phyloP scores from a whole-genome alignment of 2,797 vertebrate species.

The Sebastes matsubarae region DNA sequence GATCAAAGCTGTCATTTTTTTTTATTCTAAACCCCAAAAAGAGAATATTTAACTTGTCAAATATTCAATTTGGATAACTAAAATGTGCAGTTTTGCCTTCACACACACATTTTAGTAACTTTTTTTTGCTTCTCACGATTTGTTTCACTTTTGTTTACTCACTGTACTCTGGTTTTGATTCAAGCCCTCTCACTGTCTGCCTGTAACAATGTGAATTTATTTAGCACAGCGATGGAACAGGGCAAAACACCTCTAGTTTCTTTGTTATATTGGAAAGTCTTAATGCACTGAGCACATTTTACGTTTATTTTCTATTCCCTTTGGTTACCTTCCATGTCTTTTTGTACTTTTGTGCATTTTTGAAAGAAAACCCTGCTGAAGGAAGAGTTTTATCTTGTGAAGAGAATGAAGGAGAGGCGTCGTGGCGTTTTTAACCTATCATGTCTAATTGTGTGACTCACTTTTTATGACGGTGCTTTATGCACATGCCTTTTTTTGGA shows the following conservation, averaged over 20 bases:
- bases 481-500: conserved; percentile 77
- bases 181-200: conserved; percentile 71
- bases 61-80: conserved; percentile 28
- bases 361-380: conserved; percentile 71
- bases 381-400: conserved; percentile 77
- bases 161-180: conserved; percentile 68
- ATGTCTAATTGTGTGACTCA: conserved; percentile 71
- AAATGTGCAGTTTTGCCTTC: conserved; percentile 42
- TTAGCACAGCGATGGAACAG: conserved; percentile 70
- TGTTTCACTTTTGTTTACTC: conserved; percentile 64
- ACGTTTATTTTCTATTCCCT: conserved; percentile 68
- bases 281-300: conserved; percentile 83
- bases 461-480: conserved; percentile 77
- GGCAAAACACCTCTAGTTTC: conserved; percentile 64
- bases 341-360: conserved; percentile 75
- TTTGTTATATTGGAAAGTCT: conserved; percentile 74
- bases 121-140: conserved; percentile 11
- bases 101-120: conserved; percentile 20
- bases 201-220: conserved; percentile 80
- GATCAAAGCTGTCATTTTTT: conserved; percentile 1
- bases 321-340: conserved; percentile 70
- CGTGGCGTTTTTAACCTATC: conserved; percentile 70
- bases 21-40: conserved; percentile 13
- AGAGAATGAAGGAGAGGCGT: conserved; percentile 65
- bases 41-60: conserved; percentile 18